These are phyloP conservation scores for Sterna hirundo DNA, from an alignment of 2,113 vertebrate genomes.

Conservation along the genomic window DNA sequence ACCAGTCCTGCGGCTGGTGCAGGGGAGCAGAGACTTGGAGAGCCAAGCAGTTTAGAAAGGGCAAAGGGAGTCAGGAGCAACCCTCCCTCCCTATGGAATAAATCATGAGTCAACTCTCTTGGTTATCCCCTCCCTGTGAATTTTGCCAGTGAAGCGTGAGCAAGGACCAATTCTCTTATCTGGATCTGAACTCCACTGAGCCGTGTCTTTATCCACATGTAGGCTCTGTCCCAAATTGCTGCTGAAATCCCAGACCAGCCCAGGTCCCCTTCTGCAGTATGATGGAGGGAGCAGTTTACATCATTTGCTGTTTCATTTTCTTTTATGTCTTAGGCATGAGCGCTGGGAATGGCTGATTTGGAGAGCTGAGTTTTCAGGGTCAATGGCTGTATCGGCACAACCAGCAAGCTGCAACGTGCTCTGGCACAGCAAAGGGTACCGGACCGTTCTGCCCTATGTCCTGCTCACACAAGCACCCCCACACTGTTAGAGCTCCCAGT, in stretches of 20 bases:
- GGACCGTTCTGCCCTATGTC: neutral
- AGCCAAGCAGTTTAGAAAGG: neutral
- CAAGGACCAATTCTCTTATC: neutral
- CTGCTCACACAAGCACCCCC: neutral
- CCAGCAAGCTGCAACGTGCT: neutral
- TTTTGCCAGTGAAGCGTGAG: neutral
- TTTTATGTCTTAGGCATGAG: neutral
- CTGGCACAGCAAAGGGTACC: neutral
- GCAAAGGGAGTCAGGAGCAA: neutral
- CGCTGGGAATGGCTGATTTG: neutral
- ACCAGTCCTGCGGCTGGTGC: rapidly evolving
- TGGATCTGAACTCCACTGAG: neutral
- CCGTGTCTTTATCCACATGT: neutral
- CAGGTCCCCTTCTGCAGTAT: neutral
- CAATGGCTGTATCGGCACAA: neutral
- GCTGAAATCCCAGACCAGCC: neutral
- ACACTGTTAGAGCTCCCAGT: neutral
- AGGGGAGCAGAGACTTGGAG: neutral
- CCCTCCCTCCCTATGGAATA: neutral
- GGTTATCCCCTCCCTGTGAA: neutral
- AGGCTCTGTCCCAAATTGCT: neutral
- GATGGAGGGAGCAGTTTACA: neutral
- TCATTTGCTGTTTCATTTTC: neutral
- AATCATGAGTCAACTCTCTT: neutral
- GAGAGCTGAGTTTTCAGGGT: neutral